Percentiles rank a stretch among this genome's conserved stretches.
Evolutionary conservation across 2,797 vertebrate species (phyloP).

Genomic region (Anas capensis): DNA sequence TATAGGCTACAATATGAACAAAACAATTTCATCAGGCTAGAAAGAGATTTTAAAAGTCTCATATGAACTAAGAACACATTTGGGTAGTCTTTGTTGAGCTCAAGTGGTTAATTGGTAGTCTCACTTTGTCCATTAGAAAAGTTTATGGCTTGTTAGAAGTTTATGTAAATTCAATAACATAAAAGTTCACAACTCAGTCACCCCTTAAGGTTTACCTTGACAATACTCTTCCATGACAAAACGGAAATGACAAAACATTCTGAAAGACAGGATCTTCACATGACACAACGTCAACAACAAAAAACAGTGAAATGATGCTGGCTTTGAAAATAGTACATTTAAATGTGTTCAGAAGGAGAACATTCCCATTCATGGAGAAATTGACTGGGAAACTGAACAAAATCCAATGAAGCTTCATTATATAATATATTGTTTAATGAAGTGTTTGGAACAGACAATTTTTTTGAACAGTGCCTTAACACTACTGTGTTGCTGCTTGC

Average conservation of each 20-base stretch:
- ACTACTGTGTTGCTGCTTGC: background rate
- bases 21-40: background rate
- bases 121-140: background rate
- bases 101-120: background rate
- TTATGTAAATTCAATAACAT: background rate
- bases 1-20: background rate
- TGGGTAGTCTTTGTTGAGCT: constrained; percentile 4
- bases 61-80: background rate
- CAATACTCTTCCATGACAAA: background rate
- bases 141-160: constrained; percentile 21
- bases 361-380: background rate
- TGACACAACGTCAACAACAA: background rate
- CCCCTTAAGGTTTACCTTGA: background rate
- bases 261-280: background rate
- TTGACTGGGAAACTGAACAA: constrained; percentile 7
- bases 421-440: background rate
- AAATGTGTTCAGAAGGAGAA: background rate
- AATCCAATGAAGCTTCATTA: background rate
- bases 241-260: background rate
- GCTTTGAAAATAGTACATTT: background rate
- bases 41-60: constrained; percentile 15
- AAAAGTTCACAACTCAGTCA: background rate
- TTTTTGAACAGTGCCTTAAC: background rate
- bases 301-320: background rate
- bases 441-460: background rate